phyloP scores from a whole-genome alignment of 2,797 vertebrate genomes.

The Miichthys miiuy region DNA sequence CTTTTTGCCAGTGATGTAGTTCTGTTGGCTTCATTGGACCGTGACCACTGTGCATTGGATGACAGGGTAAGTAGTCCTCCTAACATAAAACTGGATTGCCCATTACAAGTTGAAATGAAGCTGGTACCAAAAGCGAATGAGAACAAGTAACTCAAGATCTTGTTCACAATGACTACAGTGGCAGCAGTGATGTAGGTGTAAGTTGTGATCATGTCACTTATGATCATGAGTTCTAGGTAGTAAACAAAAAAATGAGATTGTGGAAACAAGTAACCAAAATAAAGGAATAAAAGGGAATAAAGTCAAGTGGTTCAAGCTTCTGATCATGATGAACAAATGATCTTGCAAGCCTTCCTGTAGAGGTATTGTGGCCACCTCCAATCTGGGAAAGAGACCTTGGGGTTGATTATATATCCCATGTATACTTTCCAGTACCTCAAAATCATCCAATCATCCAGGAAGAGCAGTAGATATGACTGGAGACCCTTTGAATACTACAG shows the following conservation, averaged over 20 bases:
- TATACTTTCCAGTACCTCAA: too few relatives aligned
- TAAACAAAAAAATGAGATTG: neutral
- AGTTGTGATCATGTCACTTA: neutral
- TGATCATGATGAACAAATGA: neutral
- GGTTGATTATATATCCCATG: neutral
- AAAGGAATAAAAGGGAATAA: neutral
- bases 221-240: too few relatives aligned
- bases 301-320: neutral
- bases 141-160: neutral
- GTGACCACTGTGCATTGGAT: neutral
- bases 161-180: neutral
- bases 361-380: neutral
- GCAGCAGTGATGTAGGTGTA: neutral
- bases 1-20: neutral
- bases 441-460: neutral
- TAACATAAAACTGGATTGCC: neutral
- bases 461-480: neutral
- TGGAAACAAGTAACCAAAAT: neutral
- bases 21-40: neutral
- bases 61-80: neutral
- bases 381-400: neutral
- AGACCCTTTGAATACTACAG: neutral
- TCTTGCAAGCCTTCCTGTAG: neutral
- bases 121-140: neutral
- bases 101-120: neutral